These are phyloP conservation scores for Zaprionus kolodkinae DNA, from an alignment of 1,140 invertebrate species.

Conservation along the genomic window DNA sequence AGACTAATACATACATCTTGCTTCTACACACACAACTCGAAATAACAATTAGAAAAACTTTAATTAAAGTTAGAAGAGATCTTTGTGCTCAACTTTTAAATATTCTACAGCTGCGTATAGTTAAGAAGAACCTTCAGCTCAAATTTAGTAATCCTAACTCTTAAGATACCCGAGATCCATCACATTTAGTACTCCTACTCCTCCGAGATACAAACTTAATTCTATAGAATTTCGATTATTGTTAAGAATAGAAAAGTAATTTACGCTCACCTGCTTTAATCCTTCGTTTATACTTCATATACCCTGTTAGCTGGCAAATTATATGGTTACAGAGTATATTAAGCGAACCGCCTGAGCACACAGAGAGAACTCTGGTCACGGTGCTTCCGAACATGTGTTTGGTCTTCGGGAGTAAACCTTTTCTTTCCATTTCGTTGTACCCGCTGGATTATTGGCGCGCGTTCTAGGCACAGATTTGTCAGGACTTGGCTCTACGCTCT, in stretches of 20 bases:
- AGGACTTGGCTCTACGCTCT: constrained; percentile 49
- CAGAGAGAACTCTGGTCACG: constrained; percentile 15
- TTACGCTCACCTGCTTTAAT: no score
- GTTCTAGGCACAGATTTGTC: constrained; percentile 72
- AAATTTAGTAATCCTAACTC: no score
- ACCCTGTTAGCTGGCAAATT: not conserved
- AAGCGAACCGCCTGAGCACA: constrained; percentile 4
- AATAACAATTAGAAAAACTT: no score
- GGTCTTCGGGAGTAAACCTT: not conserved
- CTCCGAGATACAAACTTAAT: not conserved
- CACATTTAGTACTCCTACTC: not conserved
- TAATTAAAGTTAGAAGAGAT: no score
- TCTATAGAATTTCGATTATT: not conserved
- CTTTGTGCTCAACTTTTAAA: not conserved
- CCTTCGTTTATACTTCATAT: not conserved
- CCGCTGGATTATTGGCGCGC: constrained; percentile 25
- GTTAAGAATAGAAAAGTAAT: not conserved
- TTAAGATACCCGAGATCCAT: no score
- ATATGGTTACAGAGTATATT: not conserved
- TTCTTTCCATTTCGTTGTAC: not conserved
- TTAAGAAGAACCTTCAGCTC: no score
- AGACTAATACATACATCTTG: no score
- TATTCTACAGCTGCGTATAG: not conserved
- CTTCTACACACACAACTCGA: no score
- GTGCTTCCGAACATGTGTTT: constrained; percentile 70